Evolutionary conservation across 2,888 invertebrate genomes (phyloP).

Genomic region (Chloromyia formosa): DNA sequence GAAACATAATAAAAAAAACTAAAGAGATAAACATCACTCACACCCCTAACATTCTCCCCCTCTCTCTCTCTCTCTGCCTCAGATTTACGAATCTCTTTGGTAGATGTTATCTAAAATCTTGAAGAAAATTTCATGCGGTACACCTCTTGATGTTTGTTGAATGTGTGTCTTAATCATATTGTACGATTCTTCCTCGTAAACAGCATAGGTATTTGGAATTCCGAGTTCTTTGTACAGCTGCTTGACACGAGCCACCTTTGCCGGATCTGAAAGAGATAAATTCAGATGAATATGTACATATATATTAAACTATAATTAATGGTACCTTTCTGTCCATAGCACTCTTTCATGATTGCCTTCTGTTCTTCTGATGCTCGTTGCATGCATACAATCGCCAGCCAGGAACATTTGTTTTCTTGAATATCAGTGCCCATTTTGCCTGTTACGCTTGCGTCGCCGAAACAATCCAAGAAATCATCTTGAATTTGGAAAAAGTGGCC

Average conservation of each 20-base stretch:
- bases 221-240: conserved; percentile 80
- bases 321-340: conserved; percentile 73
- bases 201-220: conserved; percentile 78
- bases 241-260: conserved; percentile 75
- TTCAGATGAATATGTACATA: neutral
- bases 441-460: conserved; percentile 82
- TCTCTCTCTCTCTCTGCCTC: too few species aligned
- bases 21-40: too few species aligned
- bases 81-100: conserved; percentile 71
- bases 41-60: too few species aligned
- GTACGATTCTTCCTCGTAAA: conserved; percentile 85
- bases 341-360: conserved; percentile 75
- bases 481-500: conserved; percentile 96
- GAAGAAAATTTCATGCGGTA: conserved; percentile 84
- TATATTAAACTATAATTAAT: neutral
- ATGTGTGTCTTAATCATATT: conserved; percentile 84
- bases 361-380: conserved; percentile 79
- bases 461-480: conserved; percentile 79
- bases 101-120: conserved; percentile 85
- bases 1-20: too few species aligned
- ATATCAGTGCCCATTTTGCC: conserved; percentile 95
- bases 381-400: conserved; percentile 90
- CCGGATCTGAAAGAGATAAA: conserved; percentile 64
- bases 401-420: conserved; percentile 94
- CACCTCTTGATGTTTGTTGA: conserved; percentile 81